phyloP scores from a whole-genome alignment of 2,113 vertebrate species.

The Phylloscopus trochilus region DNA sequence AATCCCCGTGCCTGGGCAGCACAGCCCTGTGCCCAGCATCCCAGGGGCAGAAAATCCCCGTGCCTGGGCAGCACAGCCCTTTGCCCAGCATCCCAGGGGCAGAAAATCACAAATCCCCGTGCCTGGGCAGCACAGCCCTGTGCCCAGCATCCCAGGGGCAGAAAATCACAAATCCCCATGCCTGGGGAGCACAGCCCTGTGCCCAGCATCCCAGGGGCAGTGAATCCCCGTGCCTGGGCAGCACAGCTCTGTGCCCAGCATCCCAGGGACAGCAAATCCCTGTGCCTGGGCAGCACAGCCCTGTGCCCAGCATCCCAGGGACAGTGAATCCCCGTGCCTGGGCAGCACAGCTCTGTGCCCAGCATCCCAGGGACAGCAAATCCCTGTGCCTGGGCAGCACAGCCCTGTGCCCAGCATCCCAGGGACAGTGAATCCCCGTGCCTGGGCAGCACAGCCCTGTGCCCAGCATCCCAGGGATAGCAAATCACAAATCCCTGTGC shows the following conservation, averaged over 20 bases:
- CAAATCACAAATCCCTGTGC: rapidly evolving
- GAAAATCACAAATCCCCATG: rapidly evolving
- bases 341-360: background rate
- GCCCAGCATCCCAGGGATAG: background rate
- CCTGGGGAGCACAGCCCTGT: background rate
- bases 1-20: background rate
- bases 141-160: background rate
- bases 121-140: background rate
- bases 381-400: background rate
- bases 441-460: background rate
- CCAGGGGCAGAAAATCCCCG: rapidly evolving
- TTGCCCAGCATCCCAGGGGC: background rate
- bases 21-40: background rate
- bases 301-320: background rate
- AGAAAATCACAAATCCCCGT: rapidly evolving
- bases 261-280: background rate
- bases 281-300: background rate
- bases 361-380: background rate
- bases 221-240: rapidly evolving
- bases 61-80: background rate
- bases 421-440: rapidly evolving
- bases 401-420: background rate
- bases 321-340: rapidly evolving
- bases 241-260: background rate
- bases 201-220: background rate